Base-by-base conservation (phyloP, 1,140 invertebrate genomes). In the Meloidogyne floridensis region DNA sequence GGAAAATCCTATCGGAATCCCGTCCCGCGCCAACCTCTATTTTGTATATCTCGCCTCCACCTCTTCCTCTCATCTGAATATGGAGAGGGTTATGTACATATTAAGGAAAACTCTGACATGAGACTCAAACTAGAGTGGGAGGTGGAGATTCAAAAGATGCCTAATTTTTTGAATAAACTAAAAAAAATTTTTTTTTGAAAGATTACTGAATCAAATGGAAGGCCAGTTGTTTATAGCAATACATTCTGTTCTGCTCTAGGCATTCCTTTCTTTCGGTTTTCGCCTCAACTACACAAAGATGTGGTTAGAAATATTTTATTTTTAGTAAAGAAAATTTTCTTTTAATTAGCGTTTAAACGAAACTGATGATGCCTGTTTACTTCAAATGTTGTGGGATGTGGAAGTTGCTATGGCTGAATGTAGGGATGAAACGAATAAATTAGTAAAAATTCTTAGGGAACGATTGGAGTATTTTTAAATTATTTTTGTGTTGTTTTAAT, bases 141-240 rank as follows among this genome's bases (percentile, higher is more conserved):
- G 32, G 32, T 32, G 32, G 32, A 32, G 32, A 32, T 32, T 2
- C 32, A 32, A 32, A 32, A 32, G 32, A 2, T 32, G 32, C 32
- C 32, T 32, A 32, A 32, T 32, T 32, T 32, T 32, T 32, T 32
- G 32, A 32, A 32, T 32, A 32, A 32, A 32, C 32, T 32, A 47
- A 54, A 15, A 59, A 59, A n/a, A 13, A 13, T 5, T 65, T 65
- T 65, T n/a, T 65, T 65, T 65, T 8, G 5, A 3, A 65, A 65
- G 59, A 65, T 65, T n/a, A 65, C 59, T 6, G 59, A 65, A 65
- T 65, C 59, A n/a, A 65, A 65, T 65, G 59, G 59, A n/a, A 65
- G 59, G n/a, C 59, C 59, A 18, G 59, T 65, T 65, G 59, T 65
- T 13, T 18, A 65, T 18, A 65, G 59, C n/a, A 65, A 65, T 65